Percentiles rank a stretch among this genome's conserved stretches.
These are phyloP conservation scores for Xestia xanthographa DNA, from an alignment of 2,888 invertebrate species.

Conservation along the genomic window DNA sequence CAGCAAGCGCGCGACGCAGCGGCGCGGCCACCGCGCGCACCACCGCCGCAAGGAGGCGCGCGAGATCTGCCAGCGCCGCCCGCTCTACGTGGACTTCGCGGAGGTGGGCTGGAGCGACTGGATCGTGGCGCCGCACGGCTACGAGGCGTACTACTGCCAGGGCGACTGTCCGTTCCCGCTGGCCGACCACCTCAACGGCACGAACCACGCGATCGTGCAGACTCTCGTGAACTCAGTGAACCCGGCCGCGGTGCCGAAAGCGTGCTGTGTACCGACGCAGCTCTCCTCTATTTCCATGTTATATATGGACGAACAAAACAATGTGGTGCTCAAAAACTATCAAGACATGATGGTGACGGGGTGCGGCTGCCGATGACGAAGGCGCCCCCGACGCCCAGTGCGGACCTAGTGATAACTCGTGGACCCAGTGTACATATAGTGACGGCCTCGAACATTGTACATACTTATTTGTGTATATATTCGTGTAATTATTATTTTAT, in stretches of 20 bases:
- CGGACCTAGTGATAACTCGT: constrained; percentile 87
- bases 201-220: constrained; percentile 99
- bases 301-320: constrained; percentile 98
- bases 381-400: constrained; percentile 80
- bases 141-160: constrained; percentile 98
- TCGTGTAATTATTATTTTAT: constrained; percentile 90
- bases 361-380: constrained; percentile 98
- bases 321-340: constrained; percentile 99
- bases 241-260: constrained; percentile 97
- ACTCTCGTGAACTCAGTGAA: constrained; percentile 98
- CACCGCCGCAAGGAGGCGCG: constrained; percentile 93
- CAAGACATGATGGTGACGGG: constrained; percentile 99
- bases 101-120: constrained; percentile 99
- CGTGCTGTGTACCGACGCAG: constrained; percentile 99
- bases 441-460: constrained; percentile 88
- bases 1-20: constrained; percentile 90
- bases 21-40: constrained; percentile 90
- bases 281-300: constrained; percentile 98
- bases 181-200: constrained; percentile 98
- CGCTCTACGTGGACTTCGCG: constrained; percentile 98
- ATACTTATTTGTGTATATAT: constrained; percentile 88
- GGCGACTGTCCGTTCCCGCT: constrained; percentile 98
- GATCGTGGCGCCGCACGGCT: constrained; percentile 99
- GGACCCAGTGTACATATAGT: constrained; percentile 90
- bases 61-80: constrained; percentile 96